Percentiles rank a stretch among this genome's conserved stretches.
Evolutionary conservation across 1,140 invertebrate genomes (phyloP).

Genomic region (Paramacrobiotus metropolitanus): DNA sequence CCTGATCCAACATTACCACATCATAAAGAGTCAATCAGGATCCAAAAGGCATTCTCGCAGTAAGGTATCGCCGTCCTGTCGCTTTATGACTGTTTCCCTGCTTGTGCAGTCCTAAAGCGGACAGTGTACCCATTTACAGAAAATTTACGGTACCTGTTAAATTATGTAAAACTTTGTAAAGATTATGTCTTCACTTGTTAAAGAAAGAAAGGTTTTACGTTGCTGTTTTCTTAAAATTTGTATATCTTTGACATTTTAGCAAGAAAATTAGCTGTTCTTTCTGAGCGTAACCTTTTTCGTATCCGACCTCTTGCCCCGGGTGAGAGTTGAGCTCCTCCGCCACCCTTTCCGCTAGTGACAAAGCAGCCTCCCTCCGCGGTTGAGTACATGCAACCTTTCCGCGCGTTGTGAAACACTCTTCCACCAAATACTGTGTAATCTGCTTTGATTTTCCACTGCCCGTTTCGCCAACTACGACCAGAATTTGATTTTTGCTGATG

Average conservation of each 20-base stretch:
- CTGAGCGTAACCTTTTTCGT: too few species aligned
- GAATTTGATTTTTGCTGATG: too few species aligned
- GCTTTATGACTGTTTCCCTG: conserved; percentile 60
- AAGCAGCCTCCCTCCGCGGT: too few species aligned
- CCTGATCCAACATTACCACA: conserved; percentile 98
- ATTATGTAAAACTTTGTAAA: too few species aligned
- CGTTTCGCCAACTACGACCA: conserved; percentile 92
- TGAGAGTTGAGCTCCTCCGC: conserved; percentile 44
- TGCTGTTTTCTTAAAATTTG: too few species aligned
- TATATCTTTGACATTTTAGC: too few species aligned
- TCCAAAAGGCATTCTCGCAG: conserved; percentile 87
- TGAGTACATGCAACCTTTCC: conserved; percentile 53
- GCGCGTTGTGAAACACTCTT: conserved; percentile 39
- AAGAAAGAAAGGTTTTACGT: too few species aligned
- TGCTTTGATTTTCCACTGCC: conserved; percentile 96
- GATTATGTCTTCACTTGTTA: too few species aligned
- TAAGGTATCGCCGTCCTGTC: conserved; percentile 98
- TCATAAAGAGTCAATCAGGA: conserved; percentile 76
- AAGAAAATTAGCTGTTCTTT: too few species aligned
- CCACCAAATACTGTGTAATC: conserved; percentile 85
- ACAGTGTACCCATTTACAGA: too few species aligned
- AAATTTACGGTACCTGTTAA: too few species aligned
- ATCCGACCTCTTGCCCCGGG: conserved; percentile 43
- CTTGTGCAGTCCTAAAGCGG: conserved; percentile 52
- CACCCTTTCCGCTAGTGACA: conserved; percentile 47